Evolutionary conservation across 2,888 invertebrate species (phyloP).

Genomic region (Cosmia trapezina): DNA sequence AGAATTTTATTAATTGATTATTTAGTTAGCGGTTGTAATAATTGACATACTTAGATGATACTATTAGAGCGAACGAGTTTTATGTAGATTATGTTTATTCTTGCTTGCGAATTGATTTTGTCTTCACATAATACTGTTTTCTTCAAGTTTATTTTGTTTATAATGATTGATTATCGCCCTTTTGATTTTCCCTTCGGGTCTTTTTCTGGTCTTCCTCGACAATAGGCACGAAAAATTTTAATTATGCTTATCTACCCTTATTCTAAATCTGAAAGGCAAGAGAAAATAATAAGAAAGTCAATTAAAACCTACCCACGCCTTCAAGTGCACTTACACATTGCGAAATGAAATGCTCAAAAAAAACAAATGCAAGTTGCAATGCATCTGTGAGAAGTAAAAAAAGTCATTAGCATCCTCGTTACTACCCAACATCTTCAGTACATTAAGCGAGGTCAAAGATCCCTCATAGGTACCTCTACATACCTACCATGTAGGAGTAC

Average conservation of each 20-base stretch:
- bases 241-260: not conserved
- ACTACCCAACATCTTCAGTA: slow-evolving; percentile 16
- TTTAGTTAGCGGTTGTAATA: slow-evolving; percentile 29
- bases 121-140: not conserved
- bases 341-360: slow-evolving; percentile 13
- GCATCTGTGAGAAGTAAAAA: slow-evolving; percentile 12
- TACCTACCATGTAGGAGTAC: not conserved
- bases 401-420: slow-evolving; percentile 29
- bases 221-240: not conserved
- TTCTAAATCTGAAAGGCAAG: not conserved
- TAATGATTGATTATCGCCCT: not conserved
- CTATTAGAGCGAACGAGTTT: not conserved
- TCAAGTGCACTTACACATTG: not conserved
- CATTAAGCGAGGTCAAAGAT: slow-evolving; percentile 48
- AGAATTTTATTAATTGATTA: slow-evolving; percentile 37
- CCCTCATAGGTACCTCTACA: slow-evolving; percentile 22
- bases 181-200: no score
- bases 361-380: slow-evolving; percentile 24
- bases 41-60: slow-evolving; percentile 29
- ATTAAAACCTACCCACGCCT: not conserved
- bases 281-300: not conserved
- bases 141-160: not conserved
- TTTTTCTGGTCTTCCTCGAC: not conserved
- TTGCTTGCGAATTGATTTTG: slow-evolving; percentile 3
- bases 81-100: not conserved